A percentile compares a stretch with the other conserved stretches of the same genome.
Evolutionary conservation across 30 jellyfish, hydroid and myxozoan genomes (phyloP).

Genomic region (Turritopsis dohrnii): DNA sequence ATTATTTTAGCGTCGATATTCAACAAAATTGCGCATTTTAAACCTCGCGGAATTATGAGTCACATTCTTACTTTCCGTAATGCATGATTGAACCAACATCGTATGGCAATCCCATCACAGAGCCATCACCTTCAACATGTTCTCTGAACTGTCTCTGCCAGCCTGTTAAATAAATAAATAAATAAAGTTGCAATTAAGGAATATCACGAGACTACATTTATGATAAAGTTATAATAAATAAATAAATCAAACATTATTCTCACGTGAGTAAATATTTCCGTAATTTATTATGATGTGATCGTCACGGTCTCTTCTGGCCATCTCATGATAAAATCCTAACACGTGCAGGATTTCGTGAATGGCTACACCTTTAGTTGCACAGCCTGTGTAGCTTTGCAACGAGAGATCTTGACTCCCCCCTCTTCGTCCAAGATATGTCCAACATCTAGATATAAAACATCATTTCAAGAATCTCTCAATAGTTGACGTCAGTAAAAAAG

Average conservation of each 20-base stretch:
- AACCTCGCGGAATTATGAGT: no score
- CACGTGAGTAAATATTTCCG: not conserved
- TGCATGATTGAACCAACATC: constrained; percentile 2
- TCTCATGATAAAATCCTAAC: constrained; percentile 3
- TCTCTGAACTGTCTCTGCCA: not conserved
- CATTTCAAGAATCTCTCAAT: not conserved
- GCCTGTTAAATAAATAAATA: not conserved
- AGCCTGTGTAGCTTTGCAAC: not conserved
- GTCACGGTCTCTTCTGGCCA: constrained; percentile 20
- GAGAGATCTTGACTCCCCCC: constrained; percentile 4
- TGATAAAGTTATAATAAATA: not conserved
- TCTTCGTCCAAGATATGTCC: not conserved
- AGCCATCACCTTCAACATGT: not conserved
- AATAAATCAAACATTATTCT: not conserved
- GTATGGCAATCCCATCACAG: not conserved
- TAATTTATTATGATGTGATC: not conserved
- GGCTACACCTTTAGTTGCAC: not conserved
- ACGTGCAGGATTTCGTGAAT: constrained; percentile 10
- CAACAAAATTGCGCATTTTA: no score
- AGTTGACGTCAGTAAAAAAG: not conserved
- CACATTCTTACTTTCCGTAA: not conserved
- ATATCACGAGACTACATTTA: no score
- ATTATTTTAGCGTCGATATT: no score
- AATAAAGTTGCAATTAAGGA: no score
- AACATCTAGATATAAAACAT: not conserved